phyloP scores from a whole-genome alignment of 2,113 vertebrate species.

The Chlorodrepanis virens region DNA sequence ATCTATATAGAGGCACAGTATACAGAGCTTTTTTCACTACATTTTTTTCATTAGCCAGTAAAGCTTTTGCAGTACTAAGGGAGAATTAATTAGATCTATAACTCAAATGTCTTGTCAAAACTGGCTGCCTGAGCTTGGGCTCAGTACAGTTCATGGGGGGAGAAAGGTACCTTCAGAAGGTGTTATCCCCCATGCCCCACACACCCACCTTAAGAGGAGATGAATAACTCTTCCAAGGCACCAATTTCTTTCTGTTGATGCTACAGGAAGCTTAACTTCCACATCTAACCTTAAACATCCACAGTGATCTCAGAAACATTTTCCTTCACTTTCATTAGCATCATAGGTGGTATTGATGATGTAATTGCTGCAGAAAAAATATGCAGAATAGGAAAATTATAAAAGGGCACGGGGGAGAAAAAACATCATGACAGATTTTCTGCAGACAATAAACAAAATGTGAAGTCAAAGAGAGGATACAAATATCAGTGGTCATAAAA shows the following conservation, averaged over 20 bases:
- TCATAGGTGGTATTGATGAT: neutral
- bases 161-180: neutral
- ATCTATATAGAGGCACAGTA: neutral
- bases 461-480: neutral
- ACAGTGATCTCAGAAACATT: neutral
- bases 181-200: neutral
- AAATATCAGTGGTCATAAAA: neutral
- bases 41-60: neutral
- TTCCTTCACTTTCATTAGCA: neutral
- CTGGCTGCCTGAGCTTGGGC: neutral
- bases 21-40: neutral
- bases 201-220: neutral
- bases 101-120: neutral
- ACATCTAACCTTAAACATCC: neutral
- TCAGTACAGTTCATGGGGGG: neutral
- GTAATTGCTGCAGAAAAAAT: neutral
- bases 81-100: neutral
- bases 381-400: neutral
- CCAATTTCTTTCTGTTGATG: neutral
- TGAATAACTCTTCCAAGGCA: neutral
- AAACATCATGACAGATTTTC: accelerated
- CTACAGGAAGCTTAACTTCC: neutral
- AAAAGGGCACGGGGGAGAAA: accelerated
- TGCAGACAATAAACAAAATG: neutral
- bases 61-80: neutral